These are phyloP conservation scores for Elmis aenea DNA, from an alignment of 2,888 invertebrate genomes.

Conservation along the genomic window DNA sequence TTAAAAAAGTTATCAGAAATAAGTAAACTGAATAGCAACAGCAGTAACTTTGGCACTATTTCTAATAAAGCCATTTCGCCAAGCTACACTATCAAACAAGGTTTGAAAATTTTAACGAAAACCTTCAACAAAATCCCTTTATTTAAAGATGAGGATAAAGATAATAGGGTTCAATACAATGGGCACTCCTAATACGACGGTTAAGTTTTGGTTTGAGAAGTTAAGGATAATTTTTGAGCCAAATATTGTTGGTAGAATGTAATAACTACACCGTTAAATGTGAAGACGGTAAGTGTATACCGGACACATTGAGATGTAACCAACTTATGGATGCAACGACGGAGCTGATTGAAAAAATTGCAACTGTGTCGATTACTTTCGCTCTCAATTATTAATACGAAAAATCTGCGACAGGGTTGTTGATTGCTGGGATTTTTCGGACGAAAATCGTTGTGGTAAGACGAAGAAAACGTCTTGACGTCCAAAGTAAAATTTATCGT, in stretches of 20 bases:
- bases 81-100: conserved; percentile 58
- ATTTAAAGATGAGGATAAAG: conserved; percentile 41
- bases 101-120: conserved; percentile 62
- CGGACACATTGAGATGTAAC: conserved; percentile 63
- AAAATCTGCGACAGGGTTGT: conserved; percentile 77
- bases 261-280: conserved; percentile 56
- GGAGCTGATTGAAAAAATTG: conserved; percentile 70
- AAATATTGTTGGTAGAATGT: conserved; percentile 42
- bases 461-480: too few species aligned
- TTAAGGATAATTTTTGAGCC: conserved; percentile 2
- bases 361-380: conserved; percentile 70
- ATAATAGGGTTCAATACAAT: too few species aligned
- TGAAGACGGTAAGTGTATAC: conserved; percentile 59
- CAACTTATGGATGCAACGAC: conserved; percentile 64
- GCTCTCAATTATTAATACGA: conserved; percentile 61
- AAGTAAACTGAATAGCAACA: conserved; percentile 54
- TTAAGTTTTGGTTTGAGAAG: conserved; percentile 12
- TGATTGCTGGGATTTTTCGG: conserved; percentile 76
- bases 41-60: conserved; percentile 50
- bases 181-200: conserved; percentile 32
- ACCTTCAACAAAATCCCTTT: conserved; percentile 55
- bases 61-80: conserved; percentile 59
- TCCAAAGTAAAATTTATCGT: too few species aligned
- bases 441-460: conserved; percentile 71
- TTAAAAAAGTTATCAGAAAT: conserved; percentile 52